These are phyloP conservation scores for Acanthococcus lagerstroemiae DNA, from an alignment of 2,888 invertebrate genomes.

Conservation along the genomic window DNA sequence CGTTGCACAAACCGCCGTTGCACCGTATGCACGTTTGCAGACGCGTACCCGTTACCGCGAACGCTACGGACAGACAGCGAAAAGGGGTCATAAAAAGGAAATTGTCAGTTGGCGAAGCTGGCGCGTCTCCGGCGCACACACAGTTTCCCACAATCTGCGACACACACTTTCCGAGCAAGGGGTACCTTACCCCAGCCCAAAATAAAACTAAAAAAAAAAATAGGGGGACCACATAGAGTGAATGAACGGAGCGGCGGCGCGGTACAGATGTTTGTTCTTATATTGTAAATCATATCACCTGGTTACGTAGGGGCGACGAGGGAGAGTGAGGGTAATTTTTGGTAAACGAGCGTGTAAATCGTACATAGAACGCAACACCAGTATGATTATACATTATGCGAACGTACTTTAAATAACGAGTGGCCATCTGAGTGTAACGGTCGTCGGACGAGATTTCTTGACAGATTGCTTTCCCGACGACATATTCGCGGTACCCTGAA, in stretches of 20 bases:
- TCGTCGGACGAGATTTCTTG: too few species aligned
- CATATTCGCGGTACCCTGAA: too few species aligned
- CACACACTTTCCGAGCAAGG: slow-evolving; percentile 11
- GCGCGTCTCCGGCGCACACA: not conserved
- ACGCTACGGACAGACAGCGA: not conserved
- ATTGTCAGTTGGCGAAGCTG: slow-evolving; percentile 12
- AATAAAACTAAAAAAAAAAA: not conserved
- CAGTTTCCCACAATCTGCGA: slow-evolving; percentile 18
- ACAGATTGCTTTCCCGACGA: too few species aligned
- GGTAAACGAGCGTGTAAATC: not conserved
- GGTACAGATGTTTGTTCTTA: slow-evolving; percentile 19
- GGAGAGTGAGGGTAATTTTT: not conserved
- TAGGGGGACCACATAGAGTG: slow-evolving; percentile 14
- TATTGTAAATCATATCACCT: slow-evolving; percentile 17
- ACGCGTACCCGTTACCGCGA: not conserved
- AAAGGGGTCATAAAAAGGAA: slow-evolving; percentile 4
- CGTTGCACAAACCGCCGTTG: too few species aligned
- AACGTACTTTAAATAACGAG: too few species aligned
- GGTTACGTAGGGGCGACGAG: not conserved
- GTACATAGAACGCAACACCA: too few species aligned
- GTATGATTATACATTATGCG: too few species aligned
- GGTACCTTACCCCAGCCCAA: not conserved
- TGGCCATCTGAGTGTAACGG: too few species aligned
- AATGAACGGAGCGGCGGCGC: not conserved
- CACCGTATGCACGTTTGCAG: not conserved